A percentile compares a stretch with the other conserved stretches of the same genome.
phyloP scores from a whole-genome alignment of 2,888 invertebrate species.

The Drosophila pseudotalamancana region DNA sequence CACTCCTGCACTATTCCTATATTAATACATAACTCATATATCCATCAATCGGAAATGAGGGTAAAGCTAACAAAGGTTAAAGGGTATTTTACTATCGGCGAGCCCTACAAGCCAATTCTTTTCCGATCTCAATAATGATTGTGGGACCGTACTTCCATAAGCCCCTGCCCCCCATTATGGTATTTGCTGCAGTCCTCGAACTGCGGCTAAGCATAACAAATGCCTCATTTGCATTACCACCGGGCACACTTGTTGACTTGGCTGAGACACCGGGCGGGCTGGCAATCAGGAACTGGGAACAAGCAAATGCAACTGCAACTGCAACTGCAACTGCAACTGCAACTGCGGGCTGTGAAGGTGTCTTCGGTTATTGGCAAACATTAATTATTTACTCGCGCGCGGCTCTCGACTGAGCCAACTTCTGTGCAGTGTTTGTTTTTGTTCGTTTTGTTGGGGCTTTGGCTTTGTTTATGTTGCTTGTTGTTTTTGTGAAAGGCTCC shows the following conservation, averaged over 20 bases:
- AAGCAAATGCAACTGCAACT: conserved; percentile 14
- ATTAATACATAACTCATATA: no score
- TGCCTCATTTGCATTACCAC: conserved; percentile 73
- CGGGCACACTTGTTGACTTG: conserved; percentile 57
- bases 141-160: not conserved
- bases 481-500: conserved; percentile 69
- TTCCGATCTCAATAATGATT: not conserved
- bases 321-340: conserved; percentile 6
- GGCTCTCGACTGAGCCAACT: conserved; percentile 53
- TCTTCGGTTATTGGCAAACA: conserved; percentile 82
- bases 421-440: conserved; percentile 24
- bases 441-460: conserved; percentile 6
- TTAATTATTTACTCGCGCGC: conserved; percentile 76
- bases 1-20: no score
- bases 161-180: not conserved
- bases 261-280: conserved; percentile 33
- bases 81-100: not conserved
- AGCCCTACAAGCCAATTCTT: not conserved
- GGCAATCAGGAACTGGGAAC: conserved; percentile 22
- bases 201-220: conserved; percentile 33
- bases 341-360: conserved; percentile 61
- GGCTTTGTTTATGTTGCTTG: conserved; percentile 23
- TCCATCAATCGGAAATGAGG: no score
- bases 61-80: no score
- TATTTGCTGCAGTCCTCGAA: not conserved